phyloP scores from a whole-genome alignment of 2,888 invertebrate species.

The Temnothorax unifasciatus region DNA sequence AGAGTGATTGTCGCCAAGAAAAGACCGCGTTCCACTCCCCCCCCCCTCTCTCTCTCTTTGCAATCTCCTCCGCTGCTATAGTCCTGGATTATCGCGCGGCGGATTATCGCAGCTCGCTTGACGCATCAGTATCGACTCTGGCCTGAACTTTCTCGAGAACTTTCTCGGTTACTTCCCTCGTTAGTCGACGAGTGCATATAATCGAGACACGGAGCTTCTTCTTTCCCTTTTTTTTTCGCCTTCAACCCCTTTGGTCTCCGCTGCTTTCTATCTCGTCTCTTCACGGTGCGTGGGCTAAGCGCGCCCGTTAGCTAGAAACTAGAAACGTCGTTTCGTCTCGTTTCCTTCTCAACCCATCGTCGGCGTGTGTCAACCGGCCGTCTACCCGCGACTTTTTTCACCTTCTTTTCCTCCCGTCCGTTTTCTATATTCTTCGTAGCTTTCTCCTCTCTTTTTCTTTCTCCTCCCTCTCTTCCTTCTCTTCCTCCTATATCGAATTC shows the following conservation, averaged over 20 bases:
- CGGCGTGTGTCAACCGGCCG: constrained; percentile 58
- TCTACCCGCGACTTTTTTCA: constrained; percentile 55
- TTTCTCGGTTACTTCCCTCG: constrained; percentile 60
- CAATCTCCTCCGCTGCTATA: neutral
- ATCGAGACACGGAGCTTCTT: constrained; percentile 47
- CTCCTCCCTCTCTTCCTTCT: no score
- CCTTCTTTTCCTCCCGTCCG: constrained; percentile 1
- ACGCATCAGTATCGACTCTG: constrained; percentile 39
- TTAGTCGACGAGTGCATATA: constrained; percentile 60
- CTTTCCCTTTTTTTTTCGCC: neutral
- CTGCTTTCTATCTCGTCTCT: constrained; percentile 1
- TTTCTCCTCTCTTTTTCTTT: neutral
- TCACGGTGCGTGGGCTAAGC: constrained; percentile 54
- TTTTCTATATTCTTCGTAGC: neutral
- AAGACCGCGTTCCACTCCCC: neutral
- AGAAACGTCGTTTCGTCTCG: constrained; percentile 54
- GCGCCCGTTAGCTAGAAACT: constrained; percentile 63
- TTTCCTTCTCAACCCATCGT: constrained; percentile 61
- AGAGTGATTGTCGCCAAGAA: constrained; percentile 2
- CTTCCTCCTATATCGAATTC: neutral
- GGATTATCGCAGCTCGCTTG: constrained; percentile 35
- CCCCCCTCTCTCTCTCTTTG: neutral
- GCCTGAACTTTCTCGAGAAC: constrained; percentile 58
- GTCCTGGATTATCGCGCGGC: constrained; percentile 21
- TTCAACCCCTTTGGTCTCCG: neutral